Conservation (phyloP, 2,888 invertebrate species). For the Lasioglossum malachurum region DNA sequence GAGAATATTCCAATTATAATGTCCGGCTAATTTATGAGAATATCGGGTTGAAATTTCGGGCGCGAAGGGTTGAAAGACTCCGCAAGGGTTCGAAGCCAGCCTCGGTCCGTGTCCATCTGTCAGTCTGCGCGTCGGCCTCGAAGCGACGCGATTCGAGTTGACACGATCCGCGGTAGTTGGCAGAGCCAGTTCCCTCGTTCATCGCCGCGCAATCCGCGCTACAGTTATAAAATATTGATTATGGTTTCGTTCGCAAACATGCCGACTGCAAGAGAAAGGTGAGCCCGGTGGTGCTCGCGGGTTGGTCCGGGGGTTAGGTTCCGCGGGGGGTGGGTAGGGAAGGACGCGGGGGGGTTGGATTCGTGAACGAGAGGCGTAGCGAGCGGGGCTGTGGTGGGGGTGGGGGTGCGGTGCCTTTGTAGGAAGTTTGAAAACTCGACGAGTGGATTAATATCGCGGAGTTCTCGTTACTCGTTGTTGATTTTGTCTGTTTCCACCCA, state of each 20-base stretch:
- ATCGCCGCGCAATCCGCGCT: constrained; percentile 34
- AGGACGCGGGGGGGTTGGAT: neutral
- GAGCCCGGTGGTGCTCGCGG: constrained; percentile 45
- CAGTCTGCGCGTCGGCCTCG: neutral
- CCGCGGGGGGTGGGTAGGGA: neutral
- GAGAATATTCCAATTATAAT: too few relatives aligned
- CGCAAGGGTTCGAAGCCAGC: neutral
- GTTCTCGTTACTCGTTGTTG: constrained; percentile 85
- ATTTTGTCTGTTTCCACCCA: constrained; percentile 84
- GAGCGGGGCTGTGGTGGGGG: constrained; percentile 22
- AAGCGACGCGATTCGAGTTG: constrained; percentile 1
- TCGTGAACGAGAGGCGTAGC: constrained; percentile 24
- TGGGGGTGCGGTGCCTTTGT: constrained; percentile 81
- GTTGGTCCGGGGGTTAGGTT: neutral
- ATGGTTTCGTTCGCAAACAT: constrained; percentile 83
- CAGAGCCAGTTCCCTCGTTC: constrained; percentile 2
- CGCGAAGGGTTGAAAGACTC: neutral
- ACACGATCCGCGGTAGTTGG: constrained; percentile 8
- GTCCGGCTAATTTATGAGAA: too few relatives aligned
- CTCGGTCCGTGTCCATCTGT: neutral
- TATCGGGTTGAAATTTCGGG: neutral
- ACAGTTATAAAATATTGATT: constrained; percentile 82
- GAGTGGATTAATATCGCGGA: constrained; percentile 85
- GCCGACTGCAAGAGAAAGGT: constrained; percentile 71
- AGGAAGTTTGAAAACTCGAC: constrained; percentile 85